Percentiles rank a stretch among this genome's conserved stretches.
These are phyloP conservation scores for Pelecanus crispus DNA, from an alignment of 2,113 vertebrate species.

Conservation along the genomic window DNA sequence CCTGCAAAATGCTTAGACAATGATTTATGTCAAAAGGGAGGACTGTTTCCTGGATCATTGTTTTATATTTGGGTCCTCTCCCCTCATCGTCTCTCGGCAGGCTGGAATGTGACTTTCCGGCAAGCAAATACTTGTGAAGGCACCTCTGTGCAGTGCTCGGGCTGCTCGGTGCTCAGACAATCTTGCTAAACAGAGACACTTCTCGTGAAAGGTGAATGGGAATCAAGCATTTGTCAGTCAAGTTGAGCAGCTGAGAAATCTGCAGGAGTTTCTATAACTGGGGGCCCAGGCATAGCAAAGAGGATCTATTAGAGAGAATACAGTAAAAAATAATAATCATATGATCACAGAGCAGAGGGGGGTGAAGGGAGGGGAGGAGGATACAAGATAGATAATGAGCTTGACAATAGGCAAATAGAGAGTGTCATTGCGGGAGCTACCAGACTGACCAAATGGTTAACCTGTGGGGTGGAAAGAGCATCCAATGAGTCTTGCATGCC, in stretches of 20 bases:
- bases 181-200: background rate
- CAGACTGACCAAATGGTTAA: constrained; percentile 68
- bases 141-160: background rate
- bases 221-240: background rate
- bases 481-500: constrained; percentile 45
- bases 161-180: background rate
- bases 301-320: constrained; percentile 77
- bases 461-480: constrained; percentile 66
- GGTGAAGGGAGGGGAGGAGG: constrained; percentile 52
- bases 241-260: background rate
- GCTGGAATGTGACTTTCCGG: background rate
- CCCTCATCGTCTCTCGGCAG: background rate
- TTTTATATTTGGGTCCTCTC: background rate
- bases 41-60: background rate
- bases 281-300: constrained; percentile 4
- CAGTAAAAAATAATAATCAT: constrained; percentile 67
- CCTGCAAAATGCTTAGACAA: background rate
- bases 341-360: constrained; percentile 46
- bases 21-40: background rate
- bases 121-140: background rate
- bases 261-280: background rate
- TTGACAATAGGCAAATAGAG: constrained; percentile 52
- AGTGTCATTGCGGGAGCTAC: constrained; percentile 25
- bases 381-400: constrained; percentile 41
- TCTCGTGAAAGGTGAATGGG: background rate